These are phyloP conservation scores for Zeuzera pyrina DNA, from an alignment of 2,888 invertebrate species.

Conservation along the genomic window DNA sequence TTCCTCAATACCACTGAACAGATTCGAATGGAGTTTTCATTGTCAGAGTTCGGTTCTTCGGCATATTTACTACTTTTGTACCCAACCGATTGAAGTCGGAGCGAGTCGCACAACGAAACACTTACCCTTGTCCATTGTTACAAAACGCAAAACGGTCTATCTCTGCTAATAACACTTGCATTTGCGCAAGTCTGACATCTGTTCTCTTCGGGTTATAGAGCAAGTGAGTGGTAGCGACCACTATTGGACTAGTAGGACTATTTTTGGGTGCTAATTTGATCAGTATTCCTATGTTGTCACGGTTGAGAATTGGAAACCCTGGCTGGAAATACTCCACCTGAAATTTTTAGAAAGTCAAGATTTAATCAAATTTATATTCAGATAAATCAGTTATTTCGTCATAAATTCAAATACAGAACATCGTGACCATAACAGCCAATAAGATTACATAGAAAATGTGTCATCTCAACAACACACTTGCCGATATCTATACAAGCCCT, in stretches of 20 bases:
- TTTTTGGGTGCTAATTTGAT: slow-evolving; percentile 77
- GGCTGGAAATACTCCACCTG: slow-evolving; percentile 78
- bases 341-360: slow-evolving; percentile 22
- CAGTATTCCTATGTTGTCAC: slow-evolving; percentile 91
- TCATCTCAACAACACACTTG: no score
- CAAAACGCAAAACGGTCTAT: slow-evolving; percentile 83
- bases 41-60: no score
- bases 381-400: neutral
- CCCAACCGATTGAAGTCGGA: no score
- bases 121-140: slow-evolving; percentile 33
- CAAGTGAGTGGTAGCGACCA: slow-evolving; percentile 95
- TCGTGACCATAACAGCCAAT: no score
- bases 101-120: slow-evolving; percentile 11
- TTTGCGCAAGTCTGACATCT: slow-evolving; percentile 92
- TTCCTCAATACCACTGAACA: no score
- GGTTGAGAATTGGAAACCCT: slow-evolving; percentile 77
- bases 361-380: neutral
- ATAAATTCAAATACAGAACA: no score
- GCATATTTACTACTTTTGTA: no score
- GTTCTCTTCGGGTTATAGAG: slow-evolving; percentile 92
- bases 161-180: slow-evolving; percentile 87
- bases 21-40: no score
- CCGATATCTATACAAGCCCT: no score
- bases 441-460: no score
- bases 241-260: slow-evolving; percentile 67